Base-by-base conservation (phyloP, 2,888 invertebrate species). In the Cryptus viduatorius region DNA sequence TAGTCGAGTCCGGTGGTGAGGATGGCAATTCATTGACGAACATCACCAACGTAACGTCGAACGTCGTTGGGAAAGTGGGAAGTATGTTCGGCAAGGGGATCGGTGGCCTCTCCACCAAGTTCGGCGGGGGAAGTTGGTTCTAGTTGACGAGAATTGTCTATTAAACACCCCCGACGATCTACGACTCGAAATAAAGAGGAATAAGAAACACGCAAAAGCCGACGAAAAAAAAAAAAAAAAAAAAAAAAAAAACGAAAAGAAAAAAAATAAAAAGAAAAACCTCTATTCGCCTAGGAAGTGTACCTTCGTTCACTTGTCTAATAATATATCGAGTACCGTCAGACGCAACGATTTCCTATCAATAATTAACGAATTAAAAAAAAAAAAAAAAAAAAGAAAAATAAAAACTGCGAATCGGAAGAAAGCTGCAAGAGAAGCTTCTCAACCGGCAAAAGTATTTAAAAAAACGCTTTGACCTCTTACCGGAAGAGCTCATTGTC, bases 31-130 rank as follows among this genome's bases (percentile, higher is more conserved):
- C 95, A 89, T 96, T 97, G 29, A 96, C 96, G 53, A 97, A 97
- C 93, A 95, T 97, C 85, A 96, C 96, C 88, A 97, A 96, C 91
- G 97, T 97, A 31, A 97, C 97, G 53, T 97, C 97, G 87, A 97
- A 97, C 91, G 97, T 98, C 87, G 98, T 97, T 87, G 98, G 98
- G 78, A 95, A 97, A 94, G 96, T 98, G 91, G 98, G 98, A 90
- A 98, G 97, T 94, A 97, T 98, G 94, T 97, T 98, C 90, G 98
- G 98, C 75, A 97, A 98, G 93, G 97, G 98, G 88, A 96, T 98
- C 90, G 98, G 98, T 88, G 98, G 98, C 92, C 95, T 98, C 91
- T 97, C 98, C 92, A 97, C 97, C 90, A 98, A 98, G 94, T 95
- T 98, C 88, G 98, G 98, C 87, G 97, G 97, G 89, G 97, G 97